These are phyloP conservation scores for Drosophila neonasuta DNA, from an alignment of 2,888 invertebrate species.

Conservation along the genomic window DNA sequence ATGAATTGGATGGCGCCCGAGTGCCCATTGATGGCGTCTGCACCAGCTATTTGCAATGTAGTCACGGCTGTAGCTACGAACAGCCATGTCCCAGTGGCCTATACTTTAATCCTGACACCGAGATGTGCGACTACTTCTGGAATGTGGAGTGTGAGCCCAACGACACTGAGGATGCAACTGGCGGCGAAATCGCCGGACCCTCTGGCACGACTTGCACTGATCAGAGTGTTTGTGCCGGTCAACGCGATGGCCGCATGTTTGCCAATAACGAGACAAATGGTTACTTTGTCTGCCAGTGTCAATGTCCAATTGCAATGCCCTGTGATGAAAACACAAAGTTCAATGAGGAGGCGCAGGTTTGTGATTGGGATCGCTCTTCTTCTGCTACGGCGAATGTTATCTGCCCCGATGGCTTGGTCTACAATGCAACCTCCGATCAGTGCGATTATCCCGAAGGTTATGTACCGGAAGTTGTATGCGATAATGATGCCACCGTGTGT, in stretches of 20 bases:
- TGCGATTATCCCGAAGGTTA: slow-evolving; percentile 58
- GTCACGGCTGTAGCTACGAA: slow-evolving; percentile 42
- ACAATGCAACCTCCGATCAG: slow-evolving; percentile 56
- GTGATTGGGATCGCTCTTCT: slow-evolving; percentile 40
- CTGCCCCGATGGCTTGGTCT: slow-evolving; percentile 51
- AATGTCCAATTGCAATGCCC: slow-evolving; percentile 59
- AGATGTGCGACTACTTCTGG: slow-evolving; percentile 63
- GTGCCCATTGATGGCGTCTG: slow-evolving; percentile 54
- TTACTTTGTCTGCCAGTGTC: slow-evolving; percentile 60
- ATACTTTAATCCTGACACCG: slow-evolving; percentile 53
- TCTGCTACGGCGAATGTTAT: neutral
- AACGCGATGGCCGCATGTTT: slow-evolving; percentile 45
- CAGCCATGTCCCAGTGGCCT: slow-evolving; percentile 64
- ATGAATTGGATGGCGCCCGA: slow-evolving; percentile 17
- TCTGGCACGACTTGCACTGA: slow-evolving; percentile 59
- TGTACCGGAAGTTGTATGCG: slow-evolving; percentile 55
- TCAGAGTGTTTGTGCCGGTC: slow-evolving; percentile 37
- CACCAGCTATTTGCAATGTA: slow-evolving; percentile 63
- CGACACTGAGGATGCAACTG: slow-evolving; percentile 9
- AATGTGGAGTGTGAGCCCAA: slow-evolving; percentile 58
- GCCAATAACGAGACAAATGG: slow-evolving; percentile 50
- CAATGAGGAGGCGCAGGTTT: slow-evolving; percentile 30
- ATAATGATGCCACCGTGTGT: slow-evolving; percentile 40
- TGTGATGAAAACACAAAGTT: slow-evolving; percentile 46
- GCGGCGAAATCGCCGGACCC: slow-evolving; percentile 50